Conservation (phyloP, 2,113 vertebrate species). For the Thamnaconus septentrionalis region DNA sequence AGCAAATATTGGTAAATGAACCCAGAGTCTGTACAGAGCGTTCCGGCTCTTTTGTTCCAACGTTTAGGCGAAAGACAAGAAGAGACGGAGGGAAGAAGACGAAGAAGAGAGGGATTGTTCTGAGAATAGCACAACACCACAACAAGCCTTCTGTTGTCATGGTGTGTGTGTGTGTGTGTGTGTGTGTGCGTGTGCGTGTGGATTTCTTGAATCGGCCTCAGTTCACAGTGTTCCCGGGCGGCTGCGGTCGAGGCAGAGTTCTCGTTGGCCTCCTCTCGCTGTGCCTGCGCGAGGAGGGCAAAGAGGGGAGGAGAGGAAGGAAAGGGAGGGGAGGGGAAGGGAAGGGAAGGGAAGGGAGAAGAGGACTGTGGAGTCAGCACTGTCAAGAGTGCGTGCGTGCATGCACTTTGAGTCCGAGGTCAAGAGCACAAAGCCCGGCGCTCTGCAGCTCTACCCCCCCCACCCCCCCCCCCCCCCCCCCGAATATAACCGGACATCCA, state of each 20-base stretch:
- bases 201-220: slow-evolving; percentile 19
- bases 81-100: slow-evolving; percentile 25
- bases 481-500: slow-evolving; percentile 20
- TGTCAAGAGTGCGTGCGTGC: slow-evolving; percentile 28
- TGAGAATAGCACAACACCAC: slow-evolving; percentile 54
- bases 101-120: slow-evolving; percentile 24
- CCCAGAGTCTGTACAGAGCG: slow-evolving; percentile 11
- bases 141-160: slow-evolving; percentile 45
- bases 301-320: too few species aligned
- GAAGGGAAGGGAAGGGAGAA: slow-evolving; percentile 60
- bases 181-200: slow-evolving; percentile 1
- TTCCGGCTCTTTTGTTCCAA: slow-evolving; percentile 2
- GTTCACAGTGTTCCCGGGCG: slow-evolving; percentile 19
- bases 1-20: neutral
- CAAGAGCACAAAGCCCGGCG: slow-evolving; percentile 1
- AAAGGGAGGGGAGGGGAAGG: slow-evolving; percentile 35
- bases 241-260: slow-evolving; percentile 8
- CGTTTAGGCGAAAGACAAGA: slow-evolving; percentile 15
- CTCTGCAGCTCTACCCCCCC: slow-evolving; percentile 15
- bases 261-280: slow-evolving; percentile 24
- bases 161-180: slow-evolving; percentile 1
- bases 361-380: slow-evolving; percentile 41
- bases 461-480: slow-evolving; percentile 8
- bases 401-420: slow-evolving; percentile 9
- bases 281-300: slow-evolving; percentile 4